phyloP scores from a whole-genome alignment of 2,113 vertebrate species.

The Coptodon rendalli region DNA sequence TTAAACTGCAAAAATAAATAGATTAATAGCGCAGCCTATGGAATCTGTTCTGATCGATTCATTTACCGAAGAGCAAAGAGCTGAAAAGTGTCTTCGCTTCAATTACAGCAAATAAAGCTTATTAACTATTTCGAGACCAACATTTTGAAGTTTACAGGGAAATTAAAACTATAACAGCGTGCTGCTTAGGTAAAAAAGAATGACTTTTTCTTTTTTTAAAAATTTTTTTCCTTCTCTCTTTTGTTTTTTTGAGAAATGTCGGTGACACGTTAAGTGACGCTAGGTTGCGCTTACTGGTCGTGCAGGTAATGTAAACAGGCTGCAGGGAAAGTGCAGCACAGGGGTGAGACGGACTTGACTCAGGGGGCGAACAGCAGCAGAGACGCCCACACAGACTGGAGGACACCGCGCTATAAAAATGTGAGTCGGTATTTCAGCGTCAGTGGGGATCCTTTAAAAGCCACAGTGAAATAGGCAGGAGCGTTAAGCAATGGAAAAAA shows the following conservation, averaged over 20 bases:
- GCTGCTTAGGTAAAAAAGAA: neutral
- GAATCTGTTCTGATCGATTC: slow-evolving; percentile 8
- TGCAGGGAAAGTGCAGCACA: neutral
- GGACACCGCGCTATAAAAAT: slow-evolving; percentile 23
- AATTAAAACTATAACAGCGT: neutral
- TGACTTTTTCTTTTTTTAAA: neutral
- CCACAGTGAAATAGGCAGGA: neutral
- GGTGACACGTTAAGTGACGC: neutral
- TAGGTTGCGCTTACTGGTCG: neutral
- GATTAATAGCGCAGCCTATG: neutral
- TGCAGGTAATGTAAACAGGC: neutral
- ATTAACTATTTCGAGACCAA: neutral
- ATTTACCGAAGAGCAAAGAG: neutral
- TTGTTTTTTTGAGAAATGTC: neutral
- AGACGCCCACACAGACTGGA: slow-evolving; percentile 28
- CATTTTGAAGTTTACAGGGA: neutral
- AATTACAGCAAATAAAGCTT: neutral
- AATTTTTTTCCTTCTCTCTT: neutral
- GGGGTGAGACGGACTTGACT: neutral
- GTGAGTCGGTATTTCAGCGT: neutral
- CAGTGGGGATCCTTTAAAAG: neutral
- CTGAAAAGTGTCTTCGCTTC: neutral
- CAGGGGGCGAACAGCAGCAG: neutral
- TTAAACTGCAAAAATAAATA: neutral
- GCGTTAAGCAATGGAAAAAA: neutral